phyloP scores from a whole-genome alignment of 2,113 vertebrate species.

The Polyodon spathula region DNA sequence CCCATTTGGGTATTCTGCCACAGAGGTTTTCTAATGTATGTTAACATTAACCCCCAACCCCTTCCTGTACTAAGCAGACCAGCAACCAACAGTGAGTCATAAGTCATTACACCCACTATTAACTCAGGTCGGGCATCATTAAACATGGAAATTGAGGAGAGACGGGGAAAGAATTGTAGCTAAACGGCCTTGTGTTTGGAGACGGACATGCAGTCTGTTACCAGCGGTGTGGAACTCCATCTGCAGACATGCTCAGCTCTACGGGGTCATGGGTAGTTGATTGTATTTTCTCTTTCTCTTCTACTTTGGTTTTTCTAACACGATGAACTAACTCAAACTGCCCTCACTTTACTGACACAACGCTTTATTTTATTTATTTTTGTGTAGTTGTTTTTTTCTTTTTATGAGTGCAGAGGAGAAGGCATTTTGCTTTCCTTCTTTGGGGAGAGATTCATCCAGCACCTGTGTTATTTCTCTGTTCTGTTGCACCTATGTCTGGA shows the following conservation, averaged over 20 bases:
- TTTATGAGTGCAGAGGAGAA: too few species aligned
- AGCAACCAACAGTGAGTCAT: constrained; percentile 52
- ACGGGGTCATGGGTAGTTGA: constrained; percentile 3
- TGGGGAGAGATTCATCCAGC: too few species aligned
- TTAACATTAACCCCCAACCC: constrained; percentile 13
- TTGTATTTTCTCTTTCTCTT: constrained; percentile 39
- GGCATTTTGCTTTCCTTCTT: too few species aligned
- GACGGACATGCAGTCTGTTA: constrained; percentile 8
- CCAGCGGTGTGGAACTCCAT: constrained; percentile 2
- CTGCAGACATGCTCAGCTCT: constrained; percentile 4
- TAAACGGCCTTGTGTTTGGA: constrained; percentile 1
- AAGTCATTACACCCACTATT: constrained; percentile 71
- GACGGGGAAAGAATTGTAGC: constrained; percentile 38
- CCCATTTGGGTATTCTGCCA: neutral
- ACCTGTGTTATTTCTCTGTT: too few species aligned
- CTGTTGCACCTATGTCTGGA: too few species aligned
- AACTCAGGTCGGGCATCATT: constrained; percentile 67
- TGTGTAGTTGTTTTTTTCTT: too few species aligned
- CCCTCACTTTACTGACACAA: too few species aligned
- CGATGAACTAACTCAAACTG: too few species aligned
- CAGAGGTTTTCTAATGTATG: constrained; percentile 6
- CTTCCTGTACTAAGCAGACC: neutral
- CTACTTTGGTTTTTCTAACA: constrained; percentile 26
- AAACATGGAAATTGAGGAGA: constrained; percentile 68
- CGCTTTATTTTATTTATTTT: too few species aligned